Conservation (phyloP, 2,888 invertebrate genomes). For the Terebella lapidaria region DNA sequence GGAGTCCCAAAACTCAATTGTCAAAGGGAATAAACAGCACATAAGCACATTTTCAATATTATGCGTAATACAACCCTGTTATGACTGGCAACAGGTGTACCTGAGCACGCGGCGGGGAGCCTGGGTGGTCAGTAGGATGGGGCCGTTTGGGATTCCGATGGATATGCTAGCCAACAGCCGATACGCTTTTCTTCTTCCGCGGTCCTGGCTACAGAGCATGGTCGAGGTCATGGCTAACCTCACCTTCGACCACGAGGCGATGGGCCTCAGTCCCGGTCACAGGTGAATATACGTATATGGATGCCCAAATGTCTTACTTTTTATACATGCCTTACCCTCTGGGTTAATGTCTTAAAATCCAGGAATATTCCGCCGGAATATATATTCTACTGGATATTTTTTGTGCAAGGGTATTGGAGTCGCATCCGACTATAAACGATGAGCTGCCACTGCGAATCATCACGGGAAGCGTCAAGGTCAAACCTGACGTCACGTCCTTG, state of each 20-base stretch:
- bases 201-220: conserved; percentile 33
- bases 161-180: conserved; percentile 48
- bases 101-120: conserved; percentile 55
- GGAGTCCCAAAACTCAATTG: too few species aligned
- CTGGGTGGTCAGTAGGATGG: conserved; percentile 55
- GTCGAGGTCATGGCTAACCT: conserved; percentile 46
- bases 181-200: conserved; percentile 36
- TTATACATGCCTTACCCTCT: not conserved
- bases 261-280: conserved; percentile 39
- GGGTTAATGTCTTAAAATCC: not conserved
- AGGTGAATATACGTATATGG: too few species aligned
- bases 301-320: not conserved
- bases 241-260: conserved; percentile 37
- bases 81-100: conserved; percentile 49
- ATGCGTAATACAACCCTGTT: too few species aligned
- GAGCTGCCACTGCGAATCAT: conserved; percentile 55
- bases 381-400: too few species aligned
- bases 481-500: conserved; percentile 41
- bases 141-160: conserved; percentile 51
- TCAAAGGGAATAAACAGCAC: too few species aligned
- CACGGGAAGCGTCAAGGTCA: conserved; percentile 45
- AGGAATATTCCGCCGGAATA: too few species aligned
- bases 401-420: too few species aligned
- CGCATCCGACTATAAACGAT: conserved; percentile 54
- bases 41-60: too few species aligned